Conservation (phyloP, 1,140 invertebrate species). For the Cydia amplana region DNA sequence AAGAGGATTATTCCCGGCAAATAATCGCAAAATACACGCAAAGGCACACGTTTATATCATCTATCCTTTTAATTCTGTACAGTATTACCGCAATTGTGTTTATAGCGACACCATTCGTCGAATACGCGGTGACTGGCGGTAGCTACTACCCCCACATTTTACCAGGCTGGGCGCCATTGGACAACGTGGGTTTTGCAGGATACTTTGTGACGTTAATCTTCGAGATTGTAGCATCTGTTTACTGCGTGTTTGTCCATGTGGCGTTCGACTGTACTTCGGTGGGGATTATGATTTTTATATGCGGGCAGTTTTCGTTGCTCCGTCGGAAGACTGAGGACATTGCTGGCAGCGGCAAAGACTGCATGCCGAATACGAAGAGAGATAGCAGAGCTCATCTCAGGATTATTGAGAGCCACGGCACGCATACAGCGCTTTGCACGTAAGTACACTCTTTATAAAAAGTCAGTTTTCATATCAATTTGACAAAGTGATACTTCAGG, state of each 20-base stretch:
- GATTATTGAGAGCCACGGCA: conserved; percentile 55
- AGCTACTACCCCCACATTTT: conserved; percentile 53
- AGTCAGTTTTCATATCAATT: too few species aligned
- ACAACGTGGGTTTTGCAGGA: conserved; percentile 38
- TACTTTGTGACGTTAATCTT: conserved; percentile 49
- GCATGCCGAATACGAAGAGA: conserved; percentile 40
- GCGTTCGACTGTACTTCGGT: conserved; percentile 57
- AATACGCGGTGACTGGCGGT: conserved; percentile 43
- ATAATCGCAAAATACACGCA: conserved; percentile 49
- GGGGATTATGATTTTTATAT: conserved; percentile 64
- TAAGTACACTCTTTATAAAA: conserved; percentile 17
- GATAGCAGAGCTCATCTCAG: conserved; percentile 54
- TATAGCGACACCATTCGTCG: conserved; percentile 57
- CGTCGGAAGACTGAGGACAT: conserved; percentile 51
- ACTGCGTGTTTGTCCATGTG: conserved; percentile 56
- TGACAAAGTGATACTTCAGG: too few species aligned
- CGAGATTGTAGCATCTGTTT: conserved; percentile 52
- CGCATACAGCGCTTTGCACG: conserved; percentile 49
- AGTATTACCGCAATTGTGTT: conserved; percentile 51
- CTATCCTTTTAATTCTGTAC: conserved; percentile 50
- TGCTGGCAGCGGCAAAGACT: conserved; percentile 48
- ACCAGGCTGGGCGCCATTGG: conserved; percentile 56
- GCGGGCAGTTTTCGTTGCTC: conserved; percentile 58
- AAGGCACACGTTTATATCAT: conserved; percentile 46
- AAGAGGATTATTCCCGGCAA: conserved; percentile 42